Evolutionary conservation across 2,113 vertebrate species (phyloP).

Genomic region (Zapornia atra): DNA sequence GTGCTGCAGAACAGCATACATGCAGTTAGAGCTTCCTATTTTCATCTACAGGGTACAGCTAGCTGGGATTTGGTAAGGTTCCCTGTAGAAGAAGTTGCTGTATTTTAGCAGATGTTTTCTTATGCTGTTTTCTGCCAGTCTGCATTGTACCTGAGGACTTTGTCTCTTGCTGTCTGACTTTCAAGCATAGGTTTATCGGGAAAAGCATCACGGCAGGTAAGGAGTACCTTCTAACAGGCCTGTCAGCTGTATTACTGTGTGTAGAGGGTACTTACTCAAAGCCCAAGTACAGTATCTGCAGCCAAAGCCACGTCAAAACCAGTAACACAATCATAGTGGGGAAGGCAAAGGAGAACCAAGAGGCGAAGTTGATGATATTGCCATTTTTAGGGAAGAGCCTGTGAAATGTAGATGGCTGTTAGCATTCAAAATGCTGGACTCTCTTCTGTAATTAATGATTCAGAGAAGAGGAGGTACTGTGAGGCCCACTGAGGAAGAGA

Average conservation of each 20-base stretch:
- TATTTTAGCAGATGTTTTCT: background rate
- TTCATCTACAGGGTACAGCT: background rate
- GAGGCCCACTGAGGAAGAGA: background rate
- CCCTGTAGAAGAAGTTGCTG: background rate
- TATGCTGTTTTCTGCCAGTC: background rate
- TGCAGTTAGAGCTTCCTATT: background rate
- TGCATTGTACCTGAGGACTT: background rate
- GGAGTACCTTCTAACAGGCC: background rate
- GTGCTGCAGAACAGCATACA: background rate
- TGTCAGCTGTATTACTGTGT: background rate
- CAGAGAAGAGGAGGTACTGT: background rate
- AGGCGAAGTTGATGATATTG: constrained; percentile 88
- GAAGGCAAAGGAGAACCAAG: constrained; percentile 91
- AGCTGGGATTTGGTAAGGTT: background rate
- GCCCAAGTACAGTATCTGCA: constrained; percentile 87
- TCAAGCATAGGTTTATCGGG: too few species aligned
- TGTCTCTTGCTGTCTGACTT: background rate
- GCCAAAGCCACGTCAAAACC: constrained; percentile 84
- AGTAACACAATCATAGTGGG: constrained; percentile 86
- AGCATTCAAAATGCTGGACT: background rate
- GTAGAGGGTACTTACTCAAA: constrained; percentile 82
- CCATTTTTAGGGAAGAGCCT: constrained; percentile 78
- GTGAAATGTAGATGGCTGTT: background rate
- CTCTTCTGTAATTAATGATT: background rate
- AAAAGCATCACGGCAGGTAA: background rate